Evolutionary conservation across 2,113 vertebrate genomes (phyloP).

Genomic region (Butastur rufipennis): DNA sequence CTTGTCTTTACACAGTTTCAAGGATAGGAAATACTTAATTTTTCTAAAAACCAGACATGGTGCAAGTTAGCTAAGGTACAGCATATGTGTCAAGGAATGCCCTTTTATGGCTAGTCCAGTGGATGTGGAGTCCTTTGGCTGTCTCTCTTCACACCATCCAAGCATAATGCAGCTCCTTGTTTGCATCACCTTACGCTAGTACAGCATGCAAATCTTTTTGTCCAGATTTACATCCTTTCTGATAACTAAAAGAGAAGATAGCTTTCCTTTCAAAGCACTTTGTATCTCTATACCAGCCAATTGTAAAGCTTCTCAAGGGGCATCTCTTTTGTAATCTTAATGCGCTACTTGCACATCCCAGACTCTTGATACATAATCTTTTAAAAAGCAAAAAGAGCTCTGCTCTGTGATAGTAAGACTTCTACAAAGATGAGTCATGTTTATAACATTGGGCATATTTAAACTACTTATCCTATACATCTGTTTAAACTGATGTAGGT

Average conservation of each 20-base stretch:
- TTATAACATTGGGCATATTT: neutral
- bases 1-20: neutral
- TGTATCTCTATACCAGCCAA: neutral
- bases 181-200: neutral
- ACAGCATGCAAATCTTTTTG: neutral
- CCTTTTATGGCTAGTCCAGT: neutral
- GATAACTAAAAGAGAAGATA: neutral
- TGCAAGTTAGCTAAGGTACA: neutral
- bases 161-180: neutral
- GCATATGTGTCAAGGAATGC: rapidly evolving
- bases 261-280: neutral
- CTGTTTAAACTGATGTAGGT: neutral
- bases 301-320: neutral
- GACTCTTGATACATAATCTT: neutral
- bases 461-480: neutral
- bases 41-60: neutral
- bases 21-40: neutral
- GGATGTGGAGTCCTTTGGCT: neutral
- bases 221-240: neutral
- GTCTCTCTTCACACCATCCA: neutral
- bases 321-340: neutral
- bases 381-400: neutral
- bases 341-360: neutral
- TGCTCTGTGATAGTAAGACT: neutral
- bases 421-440: neutral